These are phyloP conservation scores for Pantherophis vulpinus DNA, from an alignment of 2,797 vertebrate genomes.

Conservation along the genomic window DNA sequence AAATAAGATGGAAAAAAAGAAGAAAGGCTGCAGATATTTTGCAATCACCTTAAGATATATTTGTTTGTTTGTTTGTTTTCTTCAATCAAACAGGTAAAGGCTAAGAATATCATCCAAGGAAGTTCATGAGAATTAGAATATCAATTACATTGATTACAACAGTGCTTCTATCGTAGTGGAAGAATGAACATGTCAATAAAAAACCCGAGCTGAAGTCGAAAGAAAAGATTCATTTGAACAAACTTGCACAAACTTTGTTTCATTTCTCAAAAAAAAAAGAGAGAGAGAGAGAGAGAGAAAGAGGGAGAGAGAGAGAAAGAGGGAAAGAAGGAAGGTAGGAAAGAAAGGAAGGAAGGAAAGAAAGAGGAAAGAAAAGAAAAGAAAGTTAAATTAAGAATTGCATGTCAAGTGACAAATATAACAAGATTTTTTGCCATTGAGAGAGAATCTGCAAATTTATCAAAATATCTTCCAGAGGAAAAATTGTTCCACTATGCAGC, in stretches of 20 bases:
- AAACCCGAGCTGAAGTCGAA: not conserved
- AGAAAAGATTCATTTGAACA: not conserved
- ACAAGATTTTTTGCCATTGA: not conserved
- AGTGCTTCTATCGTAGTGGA: not conserved
- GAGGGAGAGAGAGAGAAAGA: too few species aligned
- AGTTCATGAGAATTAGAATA: not conserved
- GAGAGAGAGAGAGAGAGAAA: too few species aligned
- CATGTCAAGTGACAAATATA: not conserved
- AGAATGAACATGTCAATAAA: not conserved
- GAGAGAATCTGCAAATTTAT: not conserved
- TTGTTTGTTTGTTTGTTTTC: not conserved
- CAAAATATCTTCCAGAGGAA: not conserved
- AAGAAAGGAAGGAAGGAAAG: not conserved
- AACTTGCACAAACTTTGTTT: not conserved
- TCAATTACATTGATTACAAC: not conserved
- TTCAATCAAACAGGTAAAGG: not conserved
- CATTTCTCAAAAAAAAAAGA: not conserved
- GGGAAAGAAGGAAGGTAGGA: too few species aligned
- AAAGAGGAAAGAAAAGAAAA: conserved; percentile 14
- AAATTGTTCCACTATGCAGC: not conserved
- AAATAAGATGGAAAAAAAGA: not conserved
- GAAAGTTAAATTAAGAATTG: not conserved
- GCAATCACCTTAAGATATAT: not conserved
- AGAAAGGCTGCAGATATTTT: not conserved
- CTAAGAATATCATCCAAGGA: not conserved